Conservation (phyloP, 2,888 invertebrate species). For the Lasioglossum vierecki region DNA sequence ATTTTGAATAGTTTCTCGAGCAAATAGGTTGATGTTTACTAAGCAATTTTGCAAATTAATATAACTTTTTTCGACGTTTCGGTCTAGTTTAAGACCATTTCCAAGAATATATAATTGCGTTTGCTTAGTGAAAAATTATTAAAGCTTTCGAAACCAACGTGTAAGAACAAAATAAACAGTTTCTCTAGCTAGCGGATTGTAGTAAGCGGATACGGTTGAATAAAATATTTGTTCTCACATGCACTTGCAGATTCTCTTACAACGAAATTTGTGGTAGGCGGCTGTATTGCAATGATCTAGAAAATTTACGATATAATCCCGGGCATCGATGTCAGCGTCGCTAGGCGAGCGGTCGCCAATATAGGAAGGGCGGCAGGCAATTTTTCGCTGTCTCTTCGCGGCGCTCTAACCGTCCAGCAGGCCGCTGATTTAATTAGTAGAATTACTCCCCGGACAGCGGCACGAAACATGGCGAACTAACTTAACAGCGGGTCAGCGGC, state of each 20-base stretch:
- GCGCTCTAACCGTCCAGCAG: constrained; percentile 52
- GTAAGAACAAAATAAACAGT: too few relatives aligned
- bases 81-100: too few relatives aligned
- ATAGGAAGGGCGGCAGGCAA: constrained; percentile 22
- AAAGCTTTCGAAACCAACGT: too few relatives aligned
- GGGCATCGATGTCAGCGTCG: background rate
- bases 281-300: background rate
- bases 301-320: background rate
- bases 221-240: background rate
- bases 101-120: too few relatives aligned
- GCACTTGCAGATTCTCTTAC: background rate
- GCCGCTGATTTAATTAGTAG: constrained; percentile 79
- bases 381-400: constrained; percentile 50
- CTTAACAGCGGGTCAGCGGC: constrained; percentile 81
- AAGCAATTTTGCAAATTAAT: too few relatives aligned
- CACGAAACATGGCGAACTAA: constrained; percentile 77
- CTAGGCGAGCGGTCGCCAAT: background rate
- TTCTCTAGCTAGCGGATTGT: too few relatives aligned
- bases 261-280: background rate
- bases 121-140: too few relatives aligned
- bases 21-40: too few relatives aligned
- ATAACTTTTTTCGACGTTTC: too few relatives aligned
- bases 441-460: constrained; percentile 76
- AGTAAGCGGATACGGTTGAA: too few relatives aligned
- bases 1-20: too few relatives aligned